phyloP scores from a whole-genome alignment of 2,888 invertebrate genomes.

The Megamerina dolium region DNA sequence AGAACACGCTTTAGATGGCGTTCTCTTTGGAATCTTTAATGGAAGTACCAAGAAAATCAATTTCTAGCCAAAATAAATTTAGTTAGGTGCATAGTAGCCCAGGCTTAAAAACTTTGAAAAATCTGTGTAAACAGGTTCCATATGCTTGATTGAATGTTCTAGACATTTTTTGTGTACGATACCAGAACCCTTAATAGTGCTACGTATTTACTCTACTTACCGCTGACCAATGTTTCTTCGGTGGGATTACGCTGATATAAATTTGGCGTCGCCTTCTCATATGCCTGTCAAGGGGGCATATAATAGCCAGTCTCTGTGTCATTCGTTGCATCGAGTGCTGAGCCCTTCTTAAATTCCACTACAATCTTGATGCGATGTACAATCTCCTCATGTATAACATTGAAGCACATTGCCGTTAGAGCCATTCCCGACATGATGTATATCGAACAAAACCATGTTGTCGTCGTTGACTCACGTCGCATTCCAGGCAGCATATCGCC shows the following conservation, averaged over 20 bases:
- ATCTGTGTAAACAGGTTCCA: too few species aligned
- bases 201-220: conserved; percentile 28
- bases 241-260: conserved; percentile 54
- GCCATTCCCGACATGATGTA: conserved; percentile 84
- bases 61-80: too few species aligned
- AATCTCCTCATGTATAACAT: conserved; percentile 82
- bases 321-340: conserved; percentile 29
- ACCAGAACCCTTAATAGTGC: too few species aligned
- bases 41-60: too few species aligned
- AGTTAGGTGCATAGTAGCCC: too few species aligned
- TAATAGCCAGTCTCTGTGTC: conserved; percentile 38
- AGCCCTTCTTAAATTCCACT: conserved; percentile 44
- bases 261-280: conserved; percentile 45
- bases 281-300: conserved; percentile 41
- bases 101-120: too few species aligned
- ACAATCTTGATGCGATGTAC: conserved; percentile 71
- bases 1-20: too few species aligned
- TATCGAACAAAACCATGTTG: conserved; percentile 82
- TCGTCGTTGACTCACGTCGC: conserved; percentile 53
- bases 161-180: too few species aligned
- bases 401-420: conserved; percentile 84
- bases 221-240: conserved; percentile 55
- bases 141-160: too few species aligned
- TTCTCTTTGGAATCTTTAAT: too few species aligned
- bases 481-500: conserved; percentile 77